phyloP scores from a whole-genome alignment of 2,888 invertebrate genomes.

The Achlya flavicornis region DNA sequence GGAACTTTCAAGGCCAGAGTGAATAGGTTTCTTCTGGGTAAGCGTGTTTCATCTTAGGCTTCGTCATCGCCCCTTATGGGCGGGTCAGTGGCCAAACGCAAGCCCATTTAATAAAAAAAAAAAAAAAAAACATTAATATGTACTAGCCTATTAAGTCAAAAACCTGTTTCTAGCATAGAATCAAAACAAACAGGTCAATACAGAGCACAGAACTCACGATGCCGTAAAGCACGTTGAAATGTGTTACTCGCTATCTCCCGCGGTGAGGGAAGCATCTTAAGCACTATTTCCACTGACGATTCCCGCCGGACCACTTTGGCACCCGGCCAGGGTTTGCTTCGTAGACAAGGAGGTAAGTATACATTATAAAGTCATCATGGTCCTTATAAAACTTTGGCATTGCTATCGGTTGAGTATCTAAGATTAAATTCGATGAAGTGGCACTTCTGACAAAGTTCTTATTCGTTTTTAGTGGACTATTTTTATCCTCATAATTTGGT shows the following conservation, averaged over 20 bases:
- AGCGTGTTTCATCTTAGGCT: too few relatives aligned
- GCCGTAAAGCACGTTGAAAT: constrained; percentile 5
- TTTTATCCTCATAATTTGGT: too few relatives aligned
- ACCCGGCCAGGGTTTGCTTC: constrained; percentile 14
- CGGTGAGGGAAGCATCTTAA: constrained; percentile 14
- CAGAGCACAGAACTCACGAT: not conserved
- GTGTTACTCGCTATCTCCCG: constrained; percentile 8
- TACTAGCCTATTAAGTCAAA: not conserved
- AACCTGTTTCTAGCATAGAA: not conserved
- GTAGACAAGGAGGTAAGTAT: constrained; percentile 10
- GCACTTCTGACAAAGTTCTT: too few relatives aligned
- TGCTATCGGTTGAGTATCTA: not conserved
- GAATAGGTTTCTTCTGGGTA: too few relatives aligned
- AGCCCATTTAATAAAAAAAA: too few relatives aligned
- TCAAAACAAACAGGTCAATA: not conserved
- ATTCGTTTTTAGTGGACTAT: too few relatives aligned
- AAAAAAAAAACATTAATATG: too few relatives aligned
- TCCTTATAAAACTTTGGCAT: too few relatives aligned
- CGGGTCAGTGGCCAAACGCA: too few relatives aligned
- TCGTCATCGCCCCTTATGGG: too few relatives aligned
- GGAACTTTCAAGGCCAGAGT: too few relatives aligned
- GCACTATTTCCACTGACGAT: constrained; percentile 17
- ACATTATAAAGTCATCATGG: too few relatives aligned
- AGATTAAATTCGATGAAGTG: not conserved
- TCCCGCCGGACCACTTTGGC: constrained; percentile 17